Base-by-base conservation (phyloP, 2,797 vertebrate genomes). In the Gadopsis marmoratus region DNA sequence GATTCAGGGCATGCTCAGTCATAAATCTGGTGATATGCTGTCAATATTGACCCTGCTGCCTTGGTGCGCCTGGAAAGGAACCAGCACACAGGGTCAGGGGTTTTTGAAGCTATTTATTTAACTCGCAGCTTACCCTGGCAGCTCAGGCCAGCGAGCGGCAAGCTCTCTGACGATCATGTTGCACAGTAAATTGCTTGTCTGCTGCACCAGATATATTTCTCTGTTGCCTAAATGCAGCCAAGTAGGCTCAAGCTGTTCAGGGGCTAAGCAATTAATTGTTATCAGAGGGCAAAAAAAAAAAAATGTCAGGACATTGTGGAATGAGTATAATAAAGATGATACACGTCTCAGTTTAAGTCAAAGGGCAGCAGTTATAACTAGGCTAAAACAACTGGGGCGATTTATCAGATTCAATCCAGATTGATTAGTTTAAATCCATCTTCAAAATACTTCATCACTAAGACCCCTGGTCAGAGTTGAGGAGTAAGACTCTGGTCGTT, bases 11-110 rank as follows among this genome's bases (percentile, higher is more conserved):
- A 73, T 61, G 75, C 43, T 76, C 58, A 8, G 60, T 77, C 76
- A 82, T 87, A 89, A 88, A 89, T 88, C 70, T 72, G 37, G 13
- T 33, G 33, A 83, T 62, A 43, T 45, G 31, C 78, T 69, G 81
- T 84, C 74, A 81, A 68, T 90, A 92, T 86, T 88, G 78, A 86
- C 76, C 79, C 79, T 72, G 63, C 64, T 75, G 76, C 68, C 67
- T 58, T n/a, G 1, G 23, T 54, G 60, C 26, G 8, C 23, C 13
- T 11, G 29, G 19, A 74, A 54, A 67, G 19, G n/a, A 65, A 65
- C 31, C 33, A 76, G 33, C 54, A 69, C 59, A 76, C 19, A 17
- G 51, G 54, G 50, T 79, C 71, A 55, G 61, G 14, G 4, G 43
- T 53, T 55, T 85, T 53, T 74, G 3, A 84, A 41, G 56, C 73